Evolutionary conservation across 1,140 invertebrate species (phyloP), one percentile per base, ranked within the genome.

Genomic region (Trialeurodes vaporariorum): DNA sequence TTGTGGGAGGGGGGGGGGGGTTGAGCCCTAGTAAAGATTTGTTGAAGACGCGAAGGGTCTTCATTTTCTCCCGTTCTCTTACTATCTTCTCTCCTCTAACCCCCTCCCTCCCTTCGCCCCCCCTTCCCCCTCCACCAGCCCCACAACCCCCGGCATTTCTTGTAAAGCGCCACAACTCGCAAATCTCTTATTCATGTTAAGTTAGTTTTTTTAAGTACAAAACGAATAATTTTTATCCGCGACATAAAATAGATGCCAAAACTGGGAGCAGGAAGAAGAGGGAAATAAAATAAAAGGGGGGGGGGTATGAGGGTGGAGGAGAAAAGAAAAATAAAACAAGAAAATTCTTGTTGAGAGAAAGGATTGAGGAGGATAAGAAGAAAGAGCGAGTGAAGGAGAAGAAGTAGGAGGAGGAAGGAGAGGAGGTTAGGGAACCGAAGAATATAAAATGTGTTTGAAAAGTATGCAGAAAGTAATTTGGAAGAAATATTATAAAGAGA

Each of bases 361-460:
- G 34, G n/a, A n/a, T n/a, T n/a, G n/a, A n/a, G n/a, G n/a, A n/a
- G n/a, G n/a, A n/a, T n/a, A n/a, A n/a, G n/a, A n/a, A n/a, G n/a
- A n/a, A n/a, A n/a, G 34, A 17, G 34, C 34, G 34, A 17, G 17
- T 17, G 34, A 49, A 49, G 34, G 17, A 49, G 17, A 49, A 5
- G 17, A 17, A 17, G 34, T 17, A 17, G 34, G 34, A 49, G 17
- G 34, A 17, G 34, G 5, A 9, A 49, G 34, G 34, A 17, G 34
- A 9, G 34, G 34, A 49, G 34, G 34, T 5, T 17, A 49, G 34
- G 34, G 34, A 49, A 49, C 34, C 34, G 34, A 49, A 49, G 34
- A 49, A 49, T 49, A 49, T 49, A 49, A 49, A 49, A 49, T 49
- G 34, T 49, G 34, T 49, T 49, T 49, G 34, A 49, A 49, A 49